Base-by-base conservation (phyloP, 2,888 invertebrate species). In the Brachylomia viminalis region DNA sequence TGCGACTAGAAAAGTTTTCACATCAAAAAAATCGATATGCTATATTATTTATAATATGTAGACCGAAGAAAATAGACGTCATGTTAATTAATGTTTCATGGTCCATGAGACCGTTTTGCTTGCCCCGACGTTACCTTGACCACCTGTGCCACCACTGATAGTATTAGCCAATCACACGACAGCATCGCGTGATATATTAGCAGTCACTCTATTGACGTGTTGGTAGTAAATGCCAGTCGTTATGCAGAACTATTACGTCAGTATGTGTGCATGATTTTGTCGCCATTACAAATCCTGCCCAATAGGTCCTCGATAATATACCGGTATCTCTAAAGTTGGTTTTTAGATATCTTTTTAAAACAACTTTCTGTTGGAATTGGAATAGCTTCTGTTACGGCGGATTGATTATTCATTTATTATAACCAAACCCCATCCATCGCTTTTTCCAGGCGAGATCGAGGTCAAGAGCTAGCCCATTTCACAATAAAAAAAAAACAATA, bases 221-320 rank as follows among this genome's bases (percentile, higher is more conserved):
- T 17, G 5, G 11, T 64, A 58, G 61, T 59, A 33, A 49, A 69
- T 78, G 38, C 23, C 30, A 5, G 54, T 61, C n/a, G 54, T 64
- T 78, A 58, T 66, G 79, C 79, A 65, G 79, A 67, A 72, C 49
- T 67, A 30, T 82, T 58, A 58, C 78, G 66, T 82, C 80, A 77
- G 15, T 17, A 58, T 15, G 30, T 58, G n/a, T 54, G 15, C 54
- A 56, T 65, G 58, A n/a, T 69, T 69, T 47, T n/a, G 38, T 52
- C 45, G 56, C 75, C 54, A 75, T 74, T 74, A 54, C 30, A 62
- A 56, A 30, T 79, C 81, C 75, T 81, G 56, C 8, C 13, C 13
- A 47, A 6, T 72, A 27, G 38, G 56, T 45, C 64, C 62, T 75
- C 75, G 45, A 56, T 38, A 23, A 33, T 54, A 13, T 54, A n/a